Evolutionary conservation across 1,140 invertebrate species (phyloP).

Genomic region (Drosophila sp.): DNA sequence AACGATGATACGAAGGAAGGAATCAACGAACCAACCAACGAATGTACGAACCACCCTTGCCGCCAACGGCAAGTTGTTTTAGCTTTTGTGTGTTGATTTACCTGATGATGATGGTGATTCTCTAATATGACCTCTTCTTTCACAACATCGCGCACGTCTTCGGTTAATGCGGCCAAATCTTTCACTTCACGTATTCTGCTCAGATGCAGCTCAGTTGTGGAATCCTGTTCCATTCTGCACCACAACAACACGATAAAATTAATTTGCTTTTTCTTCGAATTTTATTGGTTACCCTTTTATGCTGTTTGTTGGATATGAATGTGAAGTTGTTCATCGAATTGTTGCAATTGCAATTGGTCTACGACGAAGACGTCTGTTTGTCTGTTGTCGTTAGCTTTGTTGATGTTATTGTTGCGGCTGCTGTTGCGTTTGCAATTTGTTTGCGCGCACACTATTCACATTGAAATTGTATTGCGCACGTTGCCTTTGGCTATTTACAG

Average conservation of each 20-base stretch:
- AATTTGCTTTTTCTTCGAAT: conserved; percentile 61
- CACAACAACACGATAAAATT: conserved; percentile 48
- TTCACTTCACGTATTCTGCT: conserved; percentile 83
- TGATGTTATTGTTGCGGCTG: conserved; percentile 58
- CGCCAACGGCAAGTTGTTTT: conserved; percentile 53
- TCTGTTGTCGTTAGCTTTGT: conserved; percentile 57
- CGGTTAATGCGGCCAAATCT: conserved; percentile 70
- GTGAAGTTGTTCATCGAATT: conserved; percentile 66
- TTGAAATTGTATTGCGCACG: conserved; percentile 52
- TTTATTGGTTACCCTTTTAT: conserved; percentile 40
- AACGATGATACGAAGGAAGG: conserved; percentile 46
- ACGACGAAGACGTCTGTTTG: conserved; percentile 21
- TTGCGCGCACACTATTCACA: conserved; percentile 61
- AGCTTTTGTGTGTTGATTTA: conserved; percentile 66
- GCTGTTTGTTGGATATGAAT: conserved; percentile 52
- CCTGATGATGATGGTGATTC: conserved; percentile 77
- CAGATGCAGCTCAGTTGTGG: conserved; percentile 79
- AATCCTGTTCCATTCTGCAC: conserved; percentile 83
- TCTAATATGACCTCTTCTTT: conserved; percentile 84
- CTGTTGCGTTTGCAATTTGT: conserved; percentile 53
- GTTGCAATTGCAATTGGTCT: conserved; percentile 74
- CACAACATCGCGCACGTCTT: conserved; percentile 77
- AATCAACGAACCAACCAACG: conserved; percentile 35
- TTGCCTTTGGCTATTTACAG: conserved; percentile 67
- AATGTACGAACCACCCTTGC: conserved; percentile 56